These are phyloP conservation scores for Hypolimnas misippus DNA, from an alignment of 2,888 invertebrate species.

Conservation along the genomic window DNA sequence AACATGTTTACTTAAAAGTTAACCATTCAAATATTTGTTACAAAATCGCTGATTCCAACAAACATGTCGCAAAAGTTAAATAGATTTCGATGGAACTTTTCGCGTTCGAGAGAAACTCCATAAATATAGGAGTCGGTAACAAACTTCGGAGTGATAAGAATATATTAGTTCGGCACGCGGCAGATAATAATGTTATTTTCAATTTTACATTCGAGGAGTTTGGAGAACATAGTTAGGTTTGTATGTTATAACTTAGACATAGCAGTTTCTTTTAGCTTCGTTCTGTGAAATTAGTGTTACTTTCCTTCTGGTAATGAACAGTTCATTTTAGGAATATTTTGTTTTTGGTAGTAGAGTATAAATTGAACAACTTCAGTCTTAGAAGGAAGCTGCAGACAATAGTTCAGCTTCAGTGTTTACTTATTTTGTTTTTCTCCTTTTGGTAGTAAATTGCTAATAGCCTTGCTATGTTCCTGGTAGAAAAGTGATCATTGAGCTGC, in stretches of 20 bases:
- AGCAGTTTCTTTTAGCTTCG: neutral
- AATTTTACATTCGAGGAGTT: constrained; percentile 29
- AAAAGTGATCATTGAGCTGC: neutral
- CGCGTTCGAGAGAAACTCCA: constrained; percentile 25
- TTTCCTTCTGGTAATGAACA: too few species aligned
- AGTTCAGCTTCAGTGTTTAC: too few species aligned
- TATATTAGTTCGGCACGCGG: constrained; percentile 29
- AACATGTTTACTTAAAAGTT: constrained; percentile 26
- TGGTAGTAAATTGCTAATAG: too few species aligned
- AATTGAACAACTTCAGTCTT: too few species aligned
- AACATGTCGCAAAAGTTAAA: constrained; percentile 29
- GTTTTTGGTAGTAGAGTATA: too few species aligned
- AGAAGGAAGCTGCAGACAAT: too few species aligned
- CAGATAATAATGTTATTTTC: constrained; percentile 31
- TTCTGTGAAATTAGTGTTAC: too few species aligned
- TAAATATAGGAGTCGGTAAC: constrained; percentile 20
- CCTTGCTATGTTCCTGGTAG: too few species aligned
- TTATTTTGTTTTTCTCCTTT: too few species aligned
- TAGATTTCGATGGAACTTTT: constrained; percentile 30
- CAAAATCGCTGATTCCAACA: constrained; percentile 20
- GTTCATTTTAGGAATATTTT: too few species aligned
- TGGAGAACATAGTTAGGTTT: neutral
- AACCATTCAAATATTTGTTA: constrained; percentile 16
- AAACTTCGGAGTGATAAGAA: constrained; percentile 32
- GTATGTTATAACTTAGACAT: neutral